Percentiles rank a stretch among this genome's conserved stretches.
Conservation (phyloP, 2,888 invertebrate species). For the Hemithea aestivaria region DNA sequence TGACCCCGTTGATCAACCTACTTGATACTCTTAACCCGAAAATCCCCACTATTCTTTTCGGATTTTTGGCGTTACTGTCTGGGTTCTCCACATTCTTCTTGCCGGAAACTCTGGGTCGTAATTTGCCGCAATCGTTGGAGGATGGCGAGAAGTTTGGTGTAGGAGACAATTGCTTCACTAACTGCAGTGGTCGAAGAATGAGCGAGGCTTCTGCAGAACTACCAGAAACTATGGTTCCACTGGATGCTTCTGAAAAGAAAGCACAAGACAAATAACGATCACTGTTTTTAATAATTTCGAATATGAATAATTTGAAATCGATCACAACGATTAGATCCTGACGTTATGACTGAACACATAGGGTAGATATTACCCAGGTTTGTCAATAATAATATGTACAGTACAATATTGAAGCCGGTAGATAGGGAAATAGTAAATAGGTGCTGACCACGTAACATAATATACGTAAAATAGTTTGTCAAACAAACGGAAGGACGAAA, state of each 20-base stretch:
- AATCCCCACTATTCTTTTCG: conserved; percentile 88
- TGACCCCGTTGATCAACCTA: conserved; percentile 88
- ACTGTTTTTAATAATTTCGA: not conserved
- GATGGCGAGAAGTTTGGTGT: conserved; percentile 91
- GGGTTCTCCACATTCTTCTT: conserved; percentile 86
- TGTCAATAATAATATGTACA: too few relatives aligned
- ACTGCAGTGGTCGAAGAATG: conserved; percentile 74
- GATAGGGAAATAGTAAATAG: too few relatives aligned
- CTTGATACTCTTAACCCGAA: conserved; percentile 88
- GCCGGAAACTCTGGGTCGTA: conserved; percentile 89
- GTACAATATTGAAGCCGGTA: too few relatives aligned
- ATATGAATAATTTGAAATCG: conserved; percentile 2
- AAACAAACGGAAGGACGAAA: too few relatives aligned
- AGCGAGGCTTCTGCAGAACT: conserved; percentile 56
- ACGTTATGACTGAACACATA: too few relatives aligned
- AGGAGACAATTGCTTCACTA: conserved; percentile 89
- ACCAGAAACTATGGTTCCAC: conserved; percentile 68
- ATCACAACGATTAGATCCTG: too few relatives aligned
- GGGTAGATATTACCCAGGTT: too few relatives aligned
- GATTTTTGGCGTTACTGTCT: conserved; percentile 84
- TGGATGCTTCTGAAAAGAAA: conserved; percentile 58
- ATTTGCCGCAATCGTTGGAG: conserved; percentile 89
- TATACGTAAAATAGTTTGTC: too few relatives aligned
- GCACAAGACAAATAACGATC: conserved; percentile 27
- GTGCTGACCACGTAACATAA: too few relatives aligned